A percentile compares a stretch with the other conserved stretches of the same genome.
These are phyloP conservation scores for Lagopus leucura DNA, from an alignment of 2,113 vertebrate species.

Conservation along the genomic window DNA sequence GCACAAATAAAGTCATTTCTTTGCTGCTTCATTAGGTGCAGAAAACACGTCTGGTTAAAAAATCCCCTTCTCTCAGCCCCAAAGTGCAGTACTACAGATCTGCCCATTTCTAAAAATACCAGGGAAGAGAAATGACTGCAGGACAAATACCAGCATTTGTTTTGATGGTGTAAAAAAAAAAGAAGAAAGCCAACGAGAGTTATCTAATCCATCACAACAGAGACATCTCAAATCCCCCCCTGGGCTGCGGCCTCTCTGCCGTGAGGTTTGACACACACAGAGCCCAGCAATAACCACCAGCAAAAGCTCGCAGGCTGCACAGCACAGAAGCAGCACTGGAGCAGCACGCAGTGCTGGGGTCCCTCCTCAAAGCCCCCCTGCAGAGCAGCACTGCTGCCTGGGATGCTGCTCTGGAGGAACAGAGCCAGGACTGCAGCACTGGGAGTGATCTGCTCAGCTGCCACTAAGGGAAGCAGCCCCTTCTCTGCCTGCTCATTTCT, in stretches of 20 bases:
- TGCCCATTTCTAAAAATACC: slow-evolving; percentile 8
- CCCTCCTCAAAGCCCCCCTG: not conserved
- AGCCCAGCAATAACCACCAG: not conserved
- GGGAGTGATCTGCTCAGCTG: not conserved
- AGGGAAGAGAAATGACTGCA: not conserved
- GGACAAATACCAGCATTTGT: not conserved
- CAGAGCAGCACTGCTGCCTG: not conserved
- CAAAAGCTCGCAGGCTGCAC: not conserved
- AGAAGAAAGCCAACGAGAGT: not conserved
- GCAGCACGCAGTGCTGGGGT: not conserved
- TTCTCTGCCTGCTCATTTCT: fast-evolving
- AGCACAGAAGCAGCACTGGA: not conserved
- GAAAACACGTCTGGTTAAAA: slow-evolving; percentile 12
- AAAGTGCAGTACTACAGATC: not conserved
- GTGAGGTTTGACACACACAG: not conserved
- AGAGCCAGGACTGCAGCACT: not conserved
- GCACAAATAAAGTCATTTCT: not conserved
- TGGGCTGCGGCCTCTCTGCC: not conserved
- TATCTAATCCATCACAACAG: not conserved
- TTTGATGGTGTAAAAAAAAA: not conserved
- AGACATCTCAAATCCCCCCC: not conserved
- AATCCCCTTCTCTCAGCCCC: not conserved
- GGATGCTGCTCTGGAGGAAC: not conserved
- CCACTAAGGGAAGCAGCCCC: not conserved
- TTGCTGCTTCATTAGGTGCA: not conserved